Percentiles rank a stretch among this genome's conserved stretches.
phyloP scores from a whole-genome alignment of 2,797 vertebrate genomes.

The Sebastes diploproa region DNA sequence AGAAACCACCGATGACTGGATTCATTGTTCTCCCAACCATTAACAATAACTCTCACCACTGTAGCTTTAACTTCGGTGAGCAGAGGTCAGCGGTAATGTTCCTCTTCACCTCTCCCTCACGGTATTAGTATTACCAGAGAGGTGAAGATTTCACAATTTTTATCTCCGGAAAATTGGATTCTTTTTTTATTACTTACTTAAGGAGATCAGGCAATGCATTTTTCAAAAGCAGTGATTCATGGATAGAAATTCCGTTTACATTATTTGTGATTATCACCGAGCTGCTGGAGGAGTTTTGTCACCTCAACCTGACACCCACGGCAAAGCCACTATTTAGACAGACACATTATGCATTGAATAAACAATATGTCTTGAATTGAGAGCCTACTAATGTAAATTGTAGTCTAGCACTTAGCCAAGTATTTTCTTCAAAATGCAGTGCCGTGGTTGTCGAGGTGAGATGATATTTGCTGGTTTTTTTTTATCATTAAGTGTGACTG shows the following conservation, averaged over 20 bases:
- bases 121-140: slow-evolving; percentile 17
- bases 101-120: slow-evolving; percentile 29
- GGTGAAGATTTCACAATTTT: slow-evolving; percentile 41
- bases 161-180: neutral
- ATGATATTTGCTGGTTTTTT: neutral
- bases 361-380: neutral
- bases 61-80: slow-evolving; percentile 18
- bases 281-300: slow-evolving; percentile 13
- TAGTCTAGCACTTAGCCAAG: neutral
- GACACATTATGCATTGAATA: neutral
- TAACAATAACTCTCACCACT: neutral
- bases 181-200: neutral
- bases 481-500: neutral
- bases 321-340: neutral
- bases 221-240: slow-evolving; percentile 15
- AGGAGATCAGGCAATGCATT: neutral
- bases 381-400: neutral
- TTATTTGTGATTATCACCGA: slow-evolving; percentile 10
- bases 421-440: neutral
- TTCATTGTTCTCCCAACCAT: neutral
- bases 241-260: slow-evolving; percentile 28
- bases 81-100: slow-evolving; percentile 17
- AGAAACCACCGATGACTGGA: slow-evolving; percentile 13
- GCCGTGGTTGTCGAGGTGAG: neutral
- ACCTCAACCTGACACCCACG: slow-evolving; percentile 17